Evolutionary conservation across 2,888 invertebrate species (phyloP).

Genomic region (Caenorhabditis panamensis): DNA sequence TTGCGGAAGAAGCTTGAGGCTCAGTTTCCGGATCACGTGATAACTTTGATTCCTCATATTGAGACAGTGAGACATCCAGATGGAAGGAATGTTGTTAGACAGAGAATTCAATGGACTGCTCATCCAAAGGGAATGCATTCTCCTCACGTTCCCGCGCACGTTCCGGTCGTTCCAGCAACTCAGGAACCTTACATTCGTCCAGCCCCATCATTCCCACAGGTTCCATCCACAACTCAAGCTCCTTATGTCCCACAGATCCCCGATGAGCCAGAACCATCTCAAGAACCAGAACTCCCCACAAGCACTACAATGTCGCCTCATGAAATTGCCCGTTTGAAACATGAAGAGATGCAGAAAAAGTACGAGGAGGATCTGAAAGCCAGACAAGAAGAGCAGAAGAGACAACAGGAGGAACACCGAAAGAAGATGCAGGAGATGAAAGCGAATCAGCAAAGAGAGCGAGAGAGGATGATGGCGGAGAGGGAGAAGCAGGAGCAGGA

Average conservation of each 20-base stretch:
- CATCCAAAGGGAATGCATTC: conserved; percentile 34
- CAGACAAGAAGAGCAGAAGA: conserved; percentile 42
- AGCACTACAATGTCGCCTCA: conserved; percentile 26
- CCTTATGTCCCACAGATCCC: neutral
- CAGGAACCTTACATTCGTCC: too few species aligned
- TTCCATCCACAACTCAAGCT: too few species aligned
- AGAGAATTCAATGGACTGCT: conserved; percentile 63
- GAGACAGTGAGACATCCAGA: conserved; percentile 59
- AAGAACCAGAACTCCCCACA: conserved; percentile 12
- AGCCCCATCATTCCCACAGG: conserved; percentile 13
- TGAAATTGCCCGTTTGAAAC: conserved; percentile 41
- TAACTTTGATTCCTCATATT: conserved; percentile 59
- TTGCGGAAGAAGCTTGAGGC: conserved; percentile 51
- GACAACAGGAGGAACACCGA: conserved; percentile 40
- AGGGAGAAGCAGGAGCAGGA: conserved; percentile 30
- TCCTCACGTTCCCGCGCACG: conserved; percentile 2
- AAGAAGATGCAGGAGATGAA: conserved; percentile 43
- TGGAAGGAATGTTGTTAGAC: conserved; percentile 51
- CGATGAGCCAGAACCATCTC: neutral
- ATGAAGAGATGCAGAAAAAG: conserved; percentile 52
- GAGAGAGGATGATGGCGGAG: conserved; percentile 35
- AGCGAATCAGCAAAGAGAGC: conserved; percentile 19
- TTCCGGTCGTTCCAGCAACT: conserved; percentile 4
- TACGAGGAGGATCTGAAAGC: conserved; percentile 44
- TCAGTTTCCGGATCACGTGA: conserved; percentile 55